Conservation (phyloP, 2,797 vertebrate species). For the Melanotaenia nigrans region DNA sequence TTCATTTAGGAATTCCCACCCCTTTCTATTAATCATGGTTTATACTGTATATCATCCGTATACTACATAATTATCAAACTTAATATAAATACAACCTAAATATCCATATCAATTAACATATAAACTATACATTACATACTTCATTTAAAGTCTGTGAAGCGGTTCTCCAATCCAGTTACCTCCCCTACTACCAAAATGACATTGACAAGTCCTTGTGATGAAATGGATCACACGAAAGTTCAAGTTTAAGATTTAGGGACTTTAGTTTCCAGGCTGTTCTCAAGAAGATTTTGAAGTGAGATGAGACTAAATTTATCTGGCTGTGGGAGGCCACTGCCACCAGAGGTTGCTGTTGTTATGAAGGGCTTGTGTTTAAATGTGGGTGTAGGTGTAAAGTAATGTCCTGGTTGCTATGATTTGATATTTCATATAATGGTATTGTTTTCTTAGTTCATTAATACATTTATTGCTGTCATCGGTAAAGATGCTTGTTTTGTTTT, state of each 20-base stretch:
- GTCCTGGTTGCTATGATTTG: not conserved
- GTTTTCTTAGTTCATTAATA: not conserved
- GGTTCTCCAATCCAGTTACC: not conserved
- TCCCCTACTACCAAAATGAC: not conserved
- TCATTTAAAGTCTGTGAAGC: slow-evolving; percentile 6
- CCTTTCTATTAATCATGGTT: too few species aligned
- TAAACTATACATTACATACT: not conserved
- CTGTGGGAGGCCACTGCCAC: not conserved
- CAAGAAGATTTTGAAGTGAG: not conserved
- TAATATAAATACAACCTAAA: too few species aligned
- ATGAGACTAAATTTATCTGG: not conserved
- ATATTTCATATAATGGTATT: not conserved
- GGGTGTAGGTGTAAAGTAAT: not conserved
- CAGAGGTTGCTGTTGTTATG: not conserved
- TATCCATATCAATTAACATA: too few species aligned
- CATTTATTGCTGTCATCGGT: not conserved
- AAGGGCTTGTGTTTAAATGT: not conserved
- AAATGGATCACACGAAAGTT: not conserved
- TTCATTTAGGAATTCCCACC: too few species aligned
- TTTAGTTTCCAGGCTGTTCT: not conserved
- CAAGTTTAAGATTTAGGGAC: not conserved
- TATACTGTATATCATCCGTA: too few species aligned
- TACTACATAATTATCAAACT: too few species aligned
- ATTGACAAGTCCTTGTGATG: not conserved
- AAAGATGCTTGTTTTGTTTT: not conserved